Evolutionary conservation across 2,888 invertebrate genomes (phyloP).

Genomic region (Rhamnusium bicolor): DNA sequence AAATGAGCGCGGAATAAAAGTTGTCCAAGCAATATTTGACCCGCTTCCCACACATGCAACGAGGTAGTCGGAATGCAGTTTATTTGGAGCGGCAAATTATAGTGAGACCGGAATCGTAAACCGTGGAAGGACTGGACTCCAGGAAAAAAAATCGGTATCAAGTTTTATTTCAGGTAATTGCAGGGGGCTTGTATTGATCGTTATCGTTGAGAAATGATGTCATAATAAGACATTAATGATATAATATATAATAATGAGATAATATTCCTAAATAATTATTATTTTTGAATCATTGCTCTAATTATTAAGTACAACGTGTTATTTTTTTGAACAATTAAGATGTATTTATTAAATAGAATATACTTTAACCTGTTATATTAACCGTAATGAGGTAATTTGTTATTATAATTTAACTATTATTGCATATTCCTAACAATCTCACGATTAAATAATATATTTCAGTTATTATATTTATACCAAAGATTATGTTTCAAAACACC

Average conservation of each 20-base stretch:
- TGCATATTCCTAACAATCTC: too few species aligned
- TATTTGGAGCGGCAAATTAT: background rate
- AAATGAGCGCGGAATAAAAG: background rate
- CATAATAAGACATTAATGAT: background rate
- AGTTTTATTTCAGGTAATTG: background rate
- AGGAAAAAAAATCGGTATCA: background rate
- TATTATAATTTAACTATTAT: too few species aligned
- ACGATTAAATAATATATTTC: too few species aligned
- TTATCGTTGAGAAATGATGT: background rate
- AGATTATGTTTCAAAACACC: too few species aligned
- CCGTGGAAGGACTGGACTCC: background rate
- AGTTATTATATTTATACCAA: too few species aligned
- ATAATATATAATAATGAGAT: background rate
- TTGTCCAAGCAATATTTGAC: background rate
- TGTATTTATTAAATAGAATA: too few species aligned
- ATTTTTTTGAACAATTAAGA: too few species aligned
- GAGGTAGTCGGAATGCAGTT: background rate
- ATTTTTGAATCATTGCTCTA: background rate
- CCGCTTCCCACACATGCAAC: background rate
- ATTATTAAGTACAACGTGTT: too few species aligned
- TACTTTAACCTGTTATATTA: too few species aligned
- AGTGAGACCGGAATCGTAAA: background rate
- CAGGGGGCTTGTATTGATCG: background rate
- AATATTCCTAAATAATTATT: too few species aligned
- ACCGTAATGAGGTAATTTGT: too few species aligned